These are phyloP conservation scores for Heliconius nattereri DNA, from an alignment of 1,140 invertebrate genomes.

Conservation along the genomic window DNA sequence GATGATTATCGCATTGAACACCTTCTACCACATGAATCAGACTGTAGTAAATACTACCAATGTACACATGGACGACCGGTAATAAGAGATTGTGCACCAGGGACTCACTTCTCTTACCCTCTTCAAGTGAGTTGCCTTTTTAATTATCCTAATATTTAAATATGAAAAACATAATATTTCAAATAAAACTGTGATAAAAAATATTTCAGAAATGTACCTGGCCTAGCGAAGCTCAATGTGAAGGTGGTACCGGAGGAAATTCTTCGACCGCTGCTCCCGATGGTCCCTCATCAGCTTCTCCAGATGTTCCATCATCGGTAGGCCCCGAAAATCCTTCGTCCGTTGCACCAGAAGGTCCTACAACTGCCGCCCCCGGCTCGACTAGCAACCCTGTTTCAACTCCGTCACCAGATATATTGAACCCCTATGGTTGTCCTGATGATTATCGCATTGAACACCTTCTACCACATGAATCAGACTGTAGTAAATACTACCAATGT, in stretches of 20 bases:
- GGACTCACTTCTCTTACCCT: constrained; percentile 34
- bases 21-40: constrained; percentile 40
- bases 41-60: constrained; percentile 41
- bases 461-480: constrained; percentile 43
- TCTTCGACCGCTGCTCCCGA: not conserved
- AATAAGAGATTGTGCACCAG: constrained; percentile 15
- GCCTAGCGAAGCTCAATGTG: not conserved
- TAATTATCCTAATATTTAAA: not conserved
- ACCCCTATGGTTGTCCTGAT: constrained; percentile 40
- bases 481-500: constrained; percentile 40
- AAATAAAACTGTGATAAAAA: not conserved
- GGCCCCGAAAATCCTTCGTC: not conserved
- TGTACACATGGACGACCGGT: constrained; percentile 33
- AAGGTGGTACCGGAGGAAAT: not conserved
- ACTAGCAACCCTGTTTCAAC: not conserved
- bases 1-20: constrained; percentile 24
- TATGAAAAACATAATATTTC: not conserved
- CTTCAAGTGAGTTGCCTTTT: constrained; percentile 40
- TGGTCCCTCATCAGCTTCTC: not conserved
- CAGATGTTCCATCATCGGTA: not conserved
- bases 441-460: constrained; percentile 25
- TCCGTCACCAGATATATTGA: not conserved
- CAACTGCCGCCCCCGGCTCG: not conserved
- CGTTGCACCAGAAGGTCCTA: constrained; percentile 9
- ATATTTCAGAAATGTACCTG: not conserved